Conservation (phyloP, 2,113 vertebrate species). For the Strix uralensis region DNA sequence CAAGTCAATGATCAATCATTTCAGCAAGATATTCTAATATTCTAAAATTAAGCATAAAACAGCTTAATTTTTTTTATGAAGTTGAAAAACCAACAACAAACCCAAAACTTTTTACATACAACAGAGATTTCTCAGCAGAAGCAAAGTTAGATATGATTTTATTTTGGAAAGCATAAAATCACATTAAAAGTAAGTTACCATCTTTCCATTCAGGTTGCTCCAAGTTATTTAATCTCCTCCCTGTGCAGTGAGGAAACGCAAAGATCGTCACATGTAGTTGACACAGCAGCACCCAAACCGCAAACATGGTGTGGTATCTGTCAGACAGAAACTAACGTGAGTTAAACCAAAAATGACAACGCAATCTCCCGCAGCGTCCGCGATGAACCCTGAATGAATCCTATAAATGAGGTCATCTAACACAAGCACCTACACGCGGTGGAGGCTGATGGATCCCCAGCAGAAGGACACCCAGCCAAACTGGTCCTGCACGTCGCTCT, state of each 20-base stretch:
- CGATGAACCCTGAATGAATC: neutral
- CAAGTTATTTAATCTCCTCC: constrained; percentile 6
- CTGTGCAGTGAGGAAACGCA: constrained; percentile 71
- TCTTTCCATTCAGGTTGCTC: constrained; percentile 29
- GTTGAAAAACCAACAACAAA: neutral
- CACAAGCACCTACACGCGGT: neutral
- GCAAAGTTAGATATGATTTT: neutral
- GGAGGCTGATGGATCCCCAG: neutral
- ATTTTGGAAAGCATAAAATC: neutral
- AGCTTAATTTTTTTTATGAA: neutral
- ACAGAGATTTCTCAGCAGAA: neutral
- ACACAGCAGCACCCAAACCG: constrained; percentile 71
- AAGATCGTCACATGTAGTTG: constrained; percentile 51
- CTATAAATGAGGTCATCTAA: neutral
- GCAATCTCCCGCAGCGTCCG: neutral
- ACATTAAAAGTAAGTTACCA: constrained; percentile 66
- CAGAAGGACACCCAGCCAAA: neutral
- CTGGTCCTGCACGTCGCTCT: constrained; percentile 8
- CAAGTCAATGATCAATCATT: neutral
- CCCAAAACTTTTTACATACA: neutral
- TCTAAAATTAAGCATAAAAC: neutral
- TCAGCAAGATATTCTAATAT: neutral
- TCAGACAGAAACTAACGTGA: neutral
- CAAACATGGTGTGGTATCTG: constrained; percentile 77
- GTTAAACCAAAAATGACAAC: neutral